Evolutionary conservation across 2,113 vertebrate species (phyloP).

Genomic region (Sinosuthora webbiana): DNA sequence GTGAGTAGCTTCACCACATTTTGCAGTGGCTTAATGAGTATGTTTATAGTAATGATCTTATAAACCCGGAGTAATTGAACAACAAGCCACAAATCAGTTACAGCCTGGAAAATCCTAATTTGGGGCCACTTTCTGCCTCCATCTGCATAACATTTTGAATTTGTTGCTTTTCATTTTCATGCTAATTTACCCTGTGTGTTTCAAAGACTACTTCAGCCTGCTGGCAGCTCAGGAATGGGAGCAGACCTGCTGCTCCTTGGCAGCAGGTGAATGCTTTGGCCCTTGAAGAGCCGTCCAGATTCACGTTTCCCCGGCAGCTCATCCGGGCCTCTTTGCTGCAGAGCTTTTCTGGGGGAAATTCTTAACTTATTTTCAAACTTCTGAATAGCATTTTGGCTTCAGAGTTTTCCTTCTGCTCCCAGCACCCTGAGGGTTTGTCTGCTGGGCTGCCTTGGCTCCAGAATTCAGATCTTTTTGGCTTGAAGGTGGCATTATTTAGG

Average conservation of each 20-base stretch:
- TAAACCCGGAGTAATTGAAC: not conserved
- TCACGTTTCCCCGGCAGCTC: not conserved
- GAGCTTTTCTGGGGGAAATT: not conserved
- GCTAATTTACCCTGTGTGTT: not conserved
- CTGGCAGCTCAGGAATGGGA: slow-evolving; percentile 28
- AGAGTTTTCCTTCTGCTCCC: not conserved
- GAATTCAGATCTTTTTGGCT: not conserved
- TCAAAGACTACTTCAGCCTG: not conserved
- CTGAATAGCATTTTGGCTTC: not conserved
- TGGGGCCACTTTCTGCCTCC: not conserved
- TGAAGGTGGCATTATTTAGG: not conserved
- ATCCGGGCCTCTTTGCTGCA: not conserved
- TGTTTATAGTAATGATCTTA: not conserved
- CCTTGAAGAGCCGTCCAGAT: not conserved
- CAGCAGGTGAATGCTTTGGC: slow-evolving; percentile 27
- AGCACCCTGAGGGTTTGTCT: not conserved
- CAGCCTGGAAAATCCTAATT: not conserved
- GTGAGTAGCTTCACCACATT: not conserved
- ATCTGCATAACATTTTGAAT: not conserved
- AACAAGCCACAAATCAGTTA: not conserved
- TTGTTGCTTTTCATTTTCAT: not conserved
- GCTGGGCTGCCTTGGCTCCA: not conserved
- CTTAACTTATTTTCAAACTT: not conserved
- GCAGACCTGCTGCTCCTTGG: slow-evolving; percentile 19
- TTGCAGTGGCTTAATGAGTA: not conserved